Evolutionary conservation across 2,888 invertebrate species (phyloP), one percentile per base, ranked within the genome.

Genomic region (Tinea semifulvella): DNA sequence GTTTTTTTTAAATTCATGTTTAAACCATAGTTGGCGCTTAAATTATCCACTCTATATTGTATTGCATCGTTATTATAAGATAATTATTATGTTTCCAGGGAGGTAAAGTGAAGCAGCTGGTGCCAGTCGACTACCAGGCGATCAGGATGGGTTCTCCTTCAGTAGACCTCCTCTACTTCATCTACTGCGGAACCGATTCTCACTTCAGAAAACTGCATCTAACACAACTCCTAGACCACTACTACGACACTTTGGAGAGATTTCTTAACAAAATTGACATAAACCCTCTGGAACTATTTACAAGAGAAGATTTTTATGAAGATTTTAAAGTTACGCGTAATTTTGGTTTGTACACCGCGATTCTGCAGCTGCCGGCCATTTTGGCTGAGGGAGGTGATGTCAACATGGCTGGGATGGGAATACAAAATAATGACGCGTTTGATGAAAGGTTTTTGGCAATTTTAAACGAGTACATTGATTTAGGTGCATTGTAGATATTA

Each of bases 111-210:
- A 38, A 27, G 2, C 18, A 27, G 2, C 27, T 45, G 16, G 40
- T 40, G 7, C 45, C 45, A 13, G 27, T 45, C 1, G 45, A 45
- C 40, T 45, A 45, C 19, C 45, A 45, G 20, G 20, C 20, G 11
- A 10, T 40, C 7, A 6, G 13, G 7, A 18, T 6, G 18, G 45
- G 45, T 8, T 39, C 28, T 3, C 45, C 45, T 11, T 2, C 38
- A 8, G 20, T 22, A 7, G 45, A 45, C 28, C 26, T 45, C 2
- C 11, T 45, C 2, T 40, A 40, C 45, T 45, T 45, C 28, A 39
- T 45, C 28, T 45, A 38, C 19, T 16, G 19, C 22, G 45, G 45
- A 11, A 40, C 45, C 8, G 40, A 45, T 22, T 40, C 22, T 5
- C 10, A 40, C 8, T 45, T 45, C 40, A 18, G 45, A 8, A 45